phyloP scores from a whole-genome alignment of 2,888 invertebrate species.

The Diarsia brunnea region DNA sequence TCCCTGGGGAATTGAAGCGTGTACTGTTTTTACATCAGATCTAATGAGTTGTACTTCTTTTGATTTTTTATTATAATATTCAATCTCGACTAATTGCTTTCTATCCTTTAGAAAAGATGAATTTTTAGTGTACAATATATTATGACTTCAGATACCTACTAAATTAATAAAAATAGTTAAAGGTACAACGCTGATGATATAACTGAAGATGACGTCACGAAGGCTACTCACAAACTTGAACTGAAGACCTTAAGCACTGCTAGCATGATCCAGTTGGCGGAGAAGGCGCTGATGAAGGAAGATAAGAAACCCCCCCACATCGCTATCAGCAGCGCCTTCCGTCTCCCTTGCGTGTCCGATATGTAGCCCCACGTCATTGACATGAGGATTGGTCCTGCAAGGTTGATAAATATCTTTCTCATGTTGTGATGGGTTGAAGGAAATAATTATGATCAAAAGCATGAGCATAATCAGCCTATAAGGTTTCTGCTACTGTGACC shows the following conservation, averaged over 20 bases:
- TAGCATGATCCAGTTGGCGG: conserved; percentile 74
- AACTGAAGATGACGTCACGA: not conserved
- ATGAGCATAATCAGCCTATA: too few relatives aligned
- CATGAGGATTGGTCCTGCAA: conserved; percentile 74
- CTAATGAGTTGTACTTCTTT: too few relatives aligned
- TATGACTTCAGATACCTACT: too few relatives aligned
- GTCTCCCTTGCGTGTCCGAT: conserved; percentile 75
- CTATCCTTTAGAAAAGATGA: too few relatives aligned
- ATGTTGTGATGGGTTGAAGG: not conserved
- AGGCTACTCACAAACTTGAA: conserved; percentile 73
- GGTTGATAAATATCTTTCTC: not conserved
- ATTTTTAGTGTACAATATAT: too few relatives aligned
- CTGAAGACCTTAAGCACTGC: conserved; percentile 72
- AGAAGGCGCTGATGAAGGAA: conserved; percentile 71
- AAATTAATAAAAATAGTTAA: too few relatives aligned
- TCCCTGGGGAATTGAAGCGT: too few relatives aligned
- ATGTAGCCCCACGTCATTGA: conserved; percentile 78
- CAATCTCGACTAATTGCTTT: too few relatives aligned
- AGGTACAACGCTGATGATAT: too few relatives aligned
- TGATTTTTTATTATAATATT: too few relatives aligned
- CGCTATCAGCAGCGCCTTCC: conserved; percentile 65
- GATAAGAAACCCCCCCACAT: conserved; percentile 68
- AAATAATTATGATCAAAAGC: not conserved
- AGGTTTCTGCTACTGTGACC: too few relatives aligned
- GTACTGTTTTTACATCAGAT: too few relatives aligned